Evolutionary conservation across 2,113 vertebrate species (phyloP), one percentile per base, ranked within the genome.

Genomic region (Amphiprion percula): DNA sequence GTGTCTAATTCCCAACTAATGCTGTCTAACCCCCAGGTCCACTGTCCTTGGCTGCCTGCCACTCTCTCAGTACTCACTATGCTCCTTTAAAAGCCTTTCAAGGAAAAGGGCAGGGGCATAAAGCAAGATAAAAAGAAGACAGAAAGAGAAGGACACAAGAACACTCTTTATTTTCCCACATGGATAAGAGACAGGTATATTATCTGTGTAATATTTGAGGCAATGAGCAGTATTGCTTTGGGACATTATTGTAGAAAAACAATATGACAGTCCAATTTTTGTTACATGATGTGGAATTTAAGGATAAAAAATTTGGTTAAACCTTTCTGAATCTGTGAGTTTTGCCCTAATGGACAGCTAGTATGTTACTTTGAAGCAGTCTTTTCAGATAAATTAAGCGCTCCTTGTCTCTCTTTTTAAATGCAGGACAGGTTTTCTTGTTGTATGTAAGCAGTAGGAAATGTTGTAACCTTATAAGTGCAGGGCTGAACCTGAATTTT

Each of bases 1-100:
- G 85, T 88, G 85, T 89, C 86, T 88, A 87, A 88, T 86, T 87
- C 83, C 58, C 55, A 14, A 65, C 83, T 90, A 90, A 91, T 91
- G 88, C 77, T 87, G 90, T 77, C 92, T 87, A 84, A 89, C 91
- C 93, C 90, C 76, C 41, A 89, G 92, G 93, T 87, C 87, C 84
- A 87, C 81, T 91, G 86, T 88, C 83, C 74, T 90, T 93, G 95
- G 94, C 88, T 85, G 82, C 71, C 83, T 95, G 94, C 95, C 90
- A 88, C 87, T 91, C 80, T 77, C 80, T 83, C 79, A 87, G 87
- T 87, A 83, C 85, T 90, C 87, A 89, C 79, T 87, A 52, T 66
- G 75, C 77, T 91, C 63, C 86, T 88, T 86, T 88, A 84, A 92
- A 92, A 91, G 88, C 88, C 80, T 87, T 90, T 92, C 89, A 88